A percentile compares a stretch with the other conserved stretches of the same genome.
These are phyloP conservation scores for Coptodon rendalli DNA, from an alignment of 2,113 vertebrate species.

Conservation along the genomic window DNA sequence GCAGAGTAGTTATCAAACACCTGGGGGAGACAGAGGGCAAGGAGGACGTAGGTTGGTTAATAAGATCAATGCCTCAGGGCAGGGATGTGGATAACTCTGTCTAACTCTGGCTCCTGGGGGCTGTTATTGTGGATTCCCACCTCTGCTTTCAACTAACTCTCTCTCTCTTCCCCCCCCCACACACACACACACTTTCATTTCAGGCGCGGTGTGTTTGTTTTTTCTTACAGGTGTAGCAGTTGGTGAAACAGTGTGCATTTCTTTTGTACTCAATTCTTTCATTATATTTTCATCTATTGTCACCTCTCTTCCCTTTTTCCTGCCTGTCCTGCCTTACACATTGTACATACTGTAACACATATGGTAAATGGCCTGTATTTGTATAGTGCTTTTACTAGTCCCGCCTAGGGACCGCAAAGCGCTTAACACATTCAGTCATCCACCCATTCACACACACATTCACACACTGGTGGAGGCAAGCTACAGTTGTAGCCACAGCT, in stretches of 20 bases:
- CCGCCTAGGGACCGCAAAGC: too few relatives aligned
- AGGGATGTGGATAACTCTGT: not conserved
- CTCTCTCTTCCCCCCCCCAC: too few relatives aligned
- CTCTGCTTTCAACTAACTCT: too few relatives aligned
- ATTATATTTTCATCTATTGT: not conserved
- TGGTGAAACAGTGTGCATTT: not conserved
- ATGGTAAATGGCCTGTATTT: too few relatives aligned
- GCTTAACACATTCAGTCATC: too few relatives aligned
- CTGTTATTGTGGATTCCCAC: not conserved
- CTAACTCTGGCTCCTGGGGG: not conserved
- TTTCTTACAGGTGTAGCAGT: not conserved
- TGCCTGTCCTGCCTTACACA: not conserved
- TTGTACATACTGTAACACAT: not conserved
- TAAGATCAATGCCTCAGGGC: not conserved
- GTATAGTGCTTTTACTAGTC: too few relatives aligned
- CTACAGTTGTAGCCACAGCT: too few relatives aligned
- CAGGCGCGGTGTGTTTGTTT: not conserved
- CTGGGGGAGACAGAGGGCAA: conserved; percentile 48
- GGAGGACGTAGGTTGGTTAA: not conserved
- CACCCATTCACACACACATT: too few relatives aligned
- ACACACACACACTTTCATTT: too few relatives aligned
- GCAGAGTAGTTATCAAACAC: conserved; percentile 84
- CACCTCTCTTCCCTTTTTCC: not conserved
- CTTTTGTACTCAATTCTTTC: not conserved
- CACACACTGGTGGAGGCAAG: too few relatives aligned